Base-by-base conservation (phyloP, 37 sponge, comb jelly and placozoan genomes). In the Ianthella basta region DNA sequence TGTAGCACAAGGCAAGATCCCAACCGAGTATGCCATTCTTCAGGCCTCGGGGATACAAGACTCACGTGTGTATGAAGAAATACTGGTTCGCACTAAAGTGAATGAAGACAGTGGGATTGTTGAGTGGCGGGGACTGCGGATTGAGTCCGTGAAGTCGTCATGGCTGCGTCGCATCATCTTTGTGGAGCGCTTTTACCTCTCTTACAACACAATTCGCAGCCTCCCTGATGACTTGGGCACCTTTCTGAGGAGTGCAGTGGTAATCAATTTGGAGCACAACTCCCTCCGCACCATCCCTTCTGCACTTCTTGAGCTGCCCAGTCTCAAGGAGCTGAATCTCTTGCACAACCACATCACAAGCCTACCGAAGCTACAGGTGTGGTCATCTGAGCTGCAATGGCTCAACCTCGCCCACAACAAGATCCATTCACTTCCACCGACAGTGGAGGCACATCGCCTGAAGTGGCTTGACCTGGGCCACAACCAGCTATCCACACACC, bases 151-250 rank as follows among this genome's bases (percentile, higher is more conserved):
- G 29, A 87, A 92, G 14, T 60, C 88, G 16, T 34, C 75, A 12
- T 95, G 95, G 95, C 55, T 95, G 34, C 38, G 85, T 16, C 87
- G 84, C 59, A 95, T 95, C 27, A 66, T 72, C 34, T 95, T 91
- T 92, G 95, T 89, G 23, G 82, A 89, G 67, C 19, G 67, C 25
- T 70, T 95, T 16, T 40, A 84, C 16, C 82, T 95, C 41, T 85
- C 88, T 32, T 79, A 87, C 37, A 95, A 95, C 66, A 88, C 86
- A 14, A 87, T 94, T 72, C 84, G 86, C 24, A 40, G 33, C 30
- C 84, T 93, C 4, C 87, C 93, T 20, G 59, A 72, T 20, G 90
- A 93, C 39, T 80, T 93, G 81, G 87, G 85, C 16, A 63, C 38
- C 60, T 93, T 84, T 65, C 78, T 93, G 20, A 87, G 87, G 55